Base-by-base conservation (phyloP, 2,113 vertebrate species). In the Lonchura striata region DNA sequence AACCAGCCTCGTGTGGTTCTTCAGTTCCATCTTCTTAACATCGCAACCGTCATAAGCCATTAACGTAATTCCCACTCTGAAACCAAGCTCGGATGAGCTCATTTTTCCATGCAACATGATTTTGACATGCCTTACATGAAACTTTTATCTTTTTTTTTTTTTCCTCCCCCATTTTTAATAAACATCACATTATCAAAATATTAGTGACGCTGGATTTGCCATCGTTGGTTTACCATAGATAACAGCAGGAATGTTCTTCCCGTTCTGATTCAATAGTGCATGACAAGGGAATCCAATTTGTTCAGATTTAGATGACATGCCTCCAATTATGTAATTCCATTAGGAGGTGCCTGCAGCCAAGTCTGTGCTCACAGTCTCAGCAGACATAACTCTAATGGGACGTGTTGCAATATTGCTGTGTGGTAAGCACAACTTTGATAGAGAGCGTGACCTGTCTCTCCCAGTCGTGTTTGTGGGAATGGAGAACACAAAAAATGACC, bases 291-390 rank as follows among this genome's bases (percentile, higher is more conserved):
- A 98, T 97, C 96, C 90, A 96, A 92, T 97, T 94, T 97, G 95
- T 97, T 96, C 94, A 94, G 83, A 93, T 96, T 95, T 95, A 97
- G 96, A 96, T 97, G 97, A 96, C 95, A 97, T 97, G 90, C 82
- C 96, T 97, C 93, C 95, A 96, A 94, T 96, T 98, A 97, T 97
- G 90, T 94, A 96, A 97, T 97, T 97, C 94, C 82, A 92, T 96
- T 96, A 97, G 31, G 69, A 97, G 94, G 81, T 95, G 97, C 93
- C 87, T 94, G 85, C 91, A 97, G 92, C 91, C 88, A 83, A 92
- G 90, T 94, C 95, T 96, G 91, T 83, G 93, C 92, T 91, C 66
- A 21, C 69, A 49, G 94, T 93, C 94, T 96, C 94, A n/a, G 88
- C 74, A 94, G 90, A 86, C 92, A 88, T 68, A 90, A 66, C 89